Conservation (phyloP, 1,140 invertebrate species). For the Nasonia vitripennis region DNA sequence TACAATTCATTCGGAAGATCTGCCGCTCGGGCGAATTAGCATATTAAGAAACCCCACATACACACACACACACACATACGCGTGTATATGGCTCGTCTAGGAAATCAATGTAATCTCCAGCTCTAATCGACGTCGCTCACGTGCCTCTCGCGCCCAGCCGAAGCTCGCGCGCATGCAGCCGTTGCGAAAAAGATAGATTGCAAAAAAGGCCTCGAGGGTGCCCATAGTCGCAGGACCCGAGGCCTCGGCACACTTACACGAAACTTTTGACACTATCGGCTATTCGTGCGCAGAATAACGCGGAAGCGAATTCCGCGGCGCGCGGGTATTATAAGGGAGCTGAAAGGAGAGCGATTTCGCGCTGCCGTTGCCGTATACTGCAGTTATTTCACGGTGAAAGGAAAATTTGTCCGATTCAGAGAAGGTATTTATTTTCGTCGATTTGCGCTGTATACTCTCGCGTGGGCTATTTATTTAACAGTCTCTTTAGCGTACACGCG, state of each 20-base stretch:
- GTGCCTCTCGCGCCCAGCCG: background rate
- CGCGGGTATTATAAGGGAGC: background rate
- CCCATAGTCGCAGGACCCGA: background rate
- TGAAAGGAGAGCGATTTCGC: background rate
- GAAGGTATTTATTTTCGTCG: background rate
- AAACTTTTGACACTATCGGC: constrained; percentile 13
- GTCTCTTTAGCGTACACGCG: too few relatives aligned
- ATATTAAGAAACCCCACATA: constrained; percentile 41
- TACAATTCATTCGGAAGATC: constrained; percentile 35
- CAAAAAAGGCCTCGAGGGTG: constrained; percentile 13
- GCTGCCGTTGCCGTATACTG: background rate
- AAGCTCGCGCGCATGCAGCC: background rate
- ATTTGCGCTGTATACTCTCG: too few relatives aligned
- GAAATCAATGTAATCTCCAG: constrained; percentile 44
- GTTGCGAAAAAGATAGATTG: constrained; percentile 25
- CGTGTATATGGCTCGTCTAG: background rate
- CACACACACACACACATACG: background rate
- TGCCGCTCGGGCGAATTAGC: constrained; percentile 38
- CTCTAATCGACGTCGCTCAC: constrained; percentile 26
- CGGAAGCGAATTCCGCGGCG: background rate
- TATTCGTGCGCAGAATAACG: background rate
- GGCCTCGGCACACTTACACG: background rate
- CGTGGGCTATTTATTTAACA: too few relatives aligned
- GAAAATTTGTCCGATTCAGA: background rate
- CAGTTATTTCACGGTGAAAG: background rate